These are phyloP conservation scores for Cephus runcator DNA, from an alignment of 2,888 invertebrate genomes.

Conservation along the genomic window DNA sequence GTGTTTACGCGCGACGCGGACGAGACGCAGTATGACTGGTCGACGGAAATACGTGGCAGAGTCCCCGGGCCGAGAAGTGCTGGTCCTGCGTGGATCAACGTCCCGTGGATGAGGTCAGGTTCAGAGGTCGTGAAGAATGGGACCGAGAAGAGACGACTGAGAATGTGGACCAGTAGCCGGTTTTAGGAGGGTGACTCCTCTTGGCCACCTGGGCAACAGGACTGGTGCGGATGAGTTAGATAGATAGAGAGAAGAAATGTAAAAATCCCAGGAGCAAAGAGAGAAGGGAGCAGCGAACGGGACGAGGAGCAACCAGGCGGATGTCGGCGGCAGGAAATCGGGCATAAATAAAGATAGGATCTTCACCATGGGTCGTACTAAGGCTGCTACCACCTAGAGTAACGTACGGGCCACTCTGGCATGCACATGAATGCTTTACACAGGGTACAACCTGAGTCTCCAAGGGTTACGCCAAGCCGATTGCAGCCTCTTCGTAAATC, in stretches of 20 bases:
- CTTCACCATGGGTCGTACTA: slow-evolving; percentile 6
- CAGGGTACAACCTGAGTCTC: not conserved
- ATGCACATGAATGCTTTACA: not conserved
- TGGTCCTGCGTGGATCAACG: not conserved
- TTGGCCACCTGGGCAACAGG: not conserved
- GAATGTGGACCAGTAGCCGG: not conserved
- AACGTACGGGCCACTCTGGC: not conserved
- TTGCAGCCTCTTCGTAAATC: slow-evolving; percentile 30
- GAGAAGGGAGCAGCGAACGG: slow-evolving; percentile 8
- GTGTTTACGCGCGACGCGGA: not conserved
- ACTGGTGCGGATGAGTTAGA: not conserved
- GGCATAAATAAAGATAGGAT: slow-evolving; percentile 33
- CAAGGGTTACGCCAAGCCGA: slow-evolving; percentile 9
- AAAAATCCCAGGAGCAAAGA: not conserved
- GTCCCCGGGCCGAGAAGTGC: not conserved
- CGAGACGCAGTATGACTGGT: not conserved
- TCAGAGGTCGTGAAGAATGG: not conserved
- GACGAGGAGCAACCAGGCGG: slow-evolving; percentile 20
- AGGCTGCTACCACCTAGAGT: not conserved
- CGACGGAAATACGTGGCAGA: not conserved
- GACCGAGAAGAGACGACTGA: not conserved
- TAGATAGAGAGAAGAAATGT: not conserved
- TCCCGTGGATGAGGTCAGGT: not conserved
- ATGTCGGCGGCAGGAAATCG: slow-evolving; percentile 34
- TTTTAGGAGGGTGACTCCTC: not conserved